A percentile compares a stretch with the other conserved stretches of the same genome.
These are phyloP conservation scores for Ancistrus triradiatus DNA, from an alignment of 2,113 vertebrate species.

Conservation along the genomic window DNA sequence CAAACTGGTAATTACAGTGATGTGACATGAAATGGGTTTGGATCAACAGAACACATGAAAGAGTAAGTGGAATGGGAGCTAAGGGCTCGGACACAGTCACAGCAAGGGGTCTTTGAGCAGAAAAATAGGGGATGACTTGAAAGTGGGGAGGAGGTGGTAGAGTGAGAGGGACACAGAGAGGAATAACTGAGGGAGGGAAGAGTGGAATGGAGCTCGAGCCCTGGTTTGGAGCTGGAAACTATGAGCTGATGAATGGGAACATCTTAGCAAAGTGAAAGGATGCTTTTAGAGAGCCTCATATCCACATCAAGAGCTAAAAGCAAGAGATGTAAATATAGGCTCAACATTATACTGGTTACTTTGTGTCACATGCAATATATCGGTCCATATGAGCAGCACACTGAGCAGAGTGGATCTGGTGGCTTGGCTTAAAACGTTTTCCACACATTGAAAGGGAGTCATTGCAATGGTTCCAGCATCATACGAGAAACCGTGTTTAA, in stretches of 20 bases:
- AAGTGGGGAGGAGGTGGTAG: slow-evolving; percentile 25
- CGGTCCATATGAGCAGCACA: no score
- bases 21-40: slow-evolving; percentile 34
- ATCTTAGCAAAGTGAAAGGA: slow-evolving; percentile 13
- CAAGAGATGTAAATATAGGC: not conserved
- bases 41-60: slow-evolving; percentile 36
- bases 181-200: slow-evolving; percentile 12
- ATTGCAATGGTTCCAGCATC: no score
- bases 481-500: no score
- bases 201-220: slow-evolving; percentile 23
- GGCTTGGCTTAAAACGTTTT: no score
- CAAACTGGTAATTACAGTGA: slow-evolving; percentile 41
- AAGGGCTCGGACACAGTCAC: slow-evolving; percentile 40
- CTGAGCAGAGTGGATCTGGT: no score
- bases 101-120: slow-evolving; percentile 47
- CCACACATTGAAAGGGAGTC: no score
- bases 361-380: no score
- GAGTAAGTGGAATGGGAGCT: slow-evolving; percentile 37
- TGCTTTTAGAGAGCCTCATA: slow-evolving; percentile 4
- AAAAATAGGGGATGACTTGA: slow-evolving; percentile 37
- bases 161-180: slow-evolving; percentile 7
- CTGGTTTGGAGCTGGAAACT: slow-evolving; percentile 30
- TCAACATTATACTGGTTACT: not conserved
- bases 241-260: slow-evolving; percentile 27
- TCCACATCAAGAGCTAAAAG: slow-evolving; percentile 10